Conservation (phyloP, 2,888 invertebrate species). For the Oscheius onirici region DNA sequence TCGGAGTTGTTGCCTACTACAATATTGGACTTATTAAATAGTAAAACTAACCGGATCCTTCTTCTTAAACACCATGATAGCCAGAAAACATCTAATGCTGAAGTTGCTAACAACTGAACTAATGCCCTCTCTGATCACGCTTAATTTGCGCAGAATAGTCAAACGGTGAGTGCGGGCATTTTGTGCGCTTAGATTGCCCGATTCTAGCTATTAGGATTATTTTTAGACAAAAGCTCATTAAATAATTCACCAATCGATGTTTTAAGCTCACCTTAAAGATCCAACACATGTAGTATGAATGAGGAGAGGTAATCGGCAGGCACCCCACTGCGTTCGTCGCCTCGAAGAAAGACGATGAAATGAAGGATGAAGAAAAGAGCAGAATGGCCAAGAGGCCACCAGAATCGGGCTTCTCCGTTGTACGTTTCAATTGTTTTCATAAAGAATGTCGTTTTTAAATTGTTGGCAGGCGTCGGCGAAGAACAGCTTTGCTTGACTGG, state of each 20-base stretch:
- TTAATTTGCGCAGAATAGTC: slow-evolving; percentile 31
- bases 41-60: slow-evolving; percentile 13
- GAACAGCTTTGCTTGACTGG: slow-evolving; percentile 16
- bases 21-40: too few relatives aligned
- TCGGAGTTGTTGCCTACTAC: too few relatives aligned
- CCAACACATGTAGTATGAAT: slow-evolving; percentile 35
- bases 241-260: slow-evolving; percentile 6
- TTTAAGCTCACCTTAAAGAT: slow-evolving; percentile 31
- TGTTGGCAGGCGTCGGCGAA: not conserved
- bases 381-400: not conserved
- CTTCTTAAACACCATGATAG: slow-evolving; percentile 13
- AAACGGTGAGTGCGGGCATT: slow-evolving; percentile 10
- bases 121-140: slow-evolving; percentile 15
- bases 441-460: not conserved
- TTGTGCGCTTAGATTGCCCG: not conserved
- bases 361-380: slow-evolving; percentile 18
- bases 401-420: not conserved
- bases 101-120: slow-evolving; percentile 5
- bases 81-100: not conserved
- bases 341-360: slow-evolving; percentile 20
- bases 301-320: slow-evolving; percentile 21
- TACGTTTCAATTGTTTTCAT: not conserved
- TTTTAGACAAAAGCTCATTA: not conserved
- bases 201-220: not conserved
- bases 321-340: slow-evolving; percentile 20